A percentile compares a stretch with the other conserved stretches of the same genome.
Evolutionary conservation across 2,888 invertebrate species (phyloP).

Genomic region (Calameuta filiformis): DNA sequence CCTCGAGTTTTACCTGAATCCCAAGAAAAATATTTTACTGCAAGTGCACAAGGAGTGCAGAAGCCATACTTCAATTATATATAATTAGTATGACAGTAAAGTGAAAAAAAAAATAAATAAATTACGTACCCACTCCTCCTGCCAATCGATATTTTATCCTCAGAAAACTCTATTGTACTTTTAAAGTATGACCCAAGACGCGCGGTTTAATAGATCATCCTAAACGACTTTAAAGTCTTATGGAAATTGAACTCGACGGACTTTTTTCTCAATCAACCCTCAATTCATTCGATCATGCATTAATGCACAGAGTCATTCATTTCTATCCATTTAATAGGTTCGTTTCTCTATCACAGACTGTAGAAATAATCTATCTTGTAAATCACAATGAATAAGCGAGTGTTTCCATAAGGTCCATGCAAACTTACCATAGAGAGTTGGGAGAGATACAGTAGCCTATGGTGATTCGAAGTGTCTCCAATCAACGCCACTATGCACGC

Average conservation of each 20-base stretch:
- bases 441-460: constrained; percentile 71
- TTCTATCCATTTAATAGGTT: background rate
- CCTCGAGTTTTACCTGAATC: background rate
- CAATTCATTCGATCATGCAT: background rate
- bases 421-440: constrained; percentile 71
- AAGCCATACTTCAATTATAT: background rate
- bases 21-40: background rate
- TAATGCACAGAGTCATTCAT: background rate
- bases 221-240: background rate
- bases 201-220: background rate
- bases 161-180: background rate
- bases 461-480: constrained; percentile 71
- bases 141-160: constrained; percentile 37
- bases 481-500: constrained; percentile 68
- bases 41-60: background rate
- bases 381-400: constrained; percentile 14
- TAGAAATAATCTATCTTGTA: constrained; percentile 36
- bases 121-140: constrained; percentile 53
- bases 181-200: background rate
- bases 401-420: constrained; percentile 45
- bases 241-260: background rate
- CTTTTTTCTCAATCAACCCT: background rate
- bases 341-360: background rate
- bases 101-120: constrained; percentile 8
- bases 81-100: background rate